These are phyloP conservation scores for Neelides sp. DNA, from an alignment of 1,140 invertebrate species.

Conservation along the genomic window DNA sequence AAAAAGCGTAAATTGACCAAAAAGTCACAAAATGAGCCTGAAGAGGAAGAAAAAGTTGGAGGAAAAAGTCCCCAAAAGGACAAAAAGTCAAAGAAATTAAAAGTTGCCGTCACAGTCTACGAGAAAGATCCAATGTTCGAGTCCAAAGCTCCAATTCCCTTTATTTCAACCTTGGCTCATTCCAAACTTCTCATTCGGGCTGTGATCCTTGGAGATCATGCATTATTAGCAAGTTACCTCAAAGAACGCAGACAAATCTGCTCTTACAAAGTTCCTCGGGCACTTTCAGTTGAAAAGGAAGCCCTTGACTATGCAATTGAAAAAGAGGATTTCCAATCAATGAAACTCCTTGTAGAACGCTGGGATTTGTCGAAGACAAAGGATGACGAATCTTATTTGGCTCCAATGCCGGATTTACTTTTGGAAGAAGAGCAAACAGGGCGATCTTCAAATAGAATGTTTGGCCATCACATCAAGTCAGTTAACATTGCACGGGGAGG, in stretches of 20 bases:
- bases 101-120: constrained; percentile 33
- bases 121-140: constrained; percentile 41
- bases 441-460: constrained; percentile 32
- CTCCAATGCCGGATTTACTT: constrained; percentile 10
- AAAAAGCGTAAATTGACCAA: no score
- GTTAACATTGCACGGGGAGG: constrained; percentile 37
- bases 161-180: constrained; percentile 38
- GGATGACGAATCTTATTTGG: constrained; percentile 20
- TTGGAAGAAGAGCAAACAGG: constrained; percentile 19
- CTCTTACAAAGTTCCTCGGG: constrained; percentile 12
- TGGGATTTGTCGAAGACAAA: constrained; percentile 20
- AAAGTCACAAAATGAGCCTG: no score
- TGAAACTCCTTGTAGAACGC: constrained; percentile 34
- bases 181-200: constrained; percentile 39
- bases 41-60: no score
- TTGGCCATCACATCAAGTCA: constrained; percentile 35
- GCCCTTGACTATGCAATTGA: constrained; percentile 36
- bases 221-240: constrained; percentile 31
- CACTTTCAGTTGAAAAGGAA: constrained; percentile 26
- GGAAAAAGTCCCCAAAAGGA: not conserved
- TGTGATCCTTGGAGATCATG: constrained; percentile 35
- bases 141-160: constrained; percentile 36
- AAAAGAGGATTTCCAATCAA: constrained; percentile 34
- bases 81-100: not conserved
- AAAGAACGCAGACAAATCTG: constrained; percentile 15